These are phyloP conservation scores for Aphis gossypii DNA, from an alignment of 1,140 invertebrate species.

Conservation along the genomic window DNA sequence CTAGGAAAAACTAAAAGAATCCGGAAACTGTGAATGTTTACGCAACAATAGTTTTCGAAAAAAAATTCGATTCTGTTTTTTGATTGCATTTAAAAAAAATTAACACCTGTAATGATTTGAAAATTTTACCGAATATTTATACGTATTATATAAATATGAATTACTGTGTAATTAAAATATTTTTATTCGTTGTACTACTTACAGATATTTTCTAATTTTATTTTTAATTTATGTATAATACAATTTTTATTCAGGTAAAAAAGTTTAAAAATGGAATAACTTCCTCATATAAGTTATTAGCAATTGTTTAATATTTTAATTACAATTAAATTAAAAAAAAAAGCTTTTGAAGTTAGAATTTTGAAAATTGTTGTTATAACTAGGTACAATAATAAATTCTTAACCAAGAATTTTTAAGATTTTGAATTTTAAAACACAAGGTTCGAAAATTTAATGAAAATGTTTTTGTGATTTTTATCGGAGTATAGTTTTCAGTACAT, in stretches of 20 bases:
- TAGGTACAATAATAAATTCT: too few relatives aligned
- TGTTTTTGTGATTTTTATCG: too few relatives aligned
- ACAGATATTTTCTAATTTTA: not conserved
- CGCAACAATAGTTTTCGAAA: too few relatives aligned
- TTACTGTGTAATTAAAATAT: not conserved
- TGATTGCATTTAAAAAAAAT: too few relatives aligned
- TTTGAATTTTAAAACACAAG: too few relatives aligned
- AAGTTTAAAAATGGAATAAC: not conserved
- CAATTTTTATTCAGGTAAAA: not conserved
- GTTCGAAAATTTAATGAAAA: too few relatives aligned
- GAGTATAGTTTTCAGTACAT: too few relatives aligned
- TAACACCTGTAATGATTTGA: too few relatives aligned
- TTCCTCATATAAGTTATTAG: not conserved
- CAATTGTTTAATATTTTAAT: not conserved
- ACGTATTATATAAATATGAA: not conserved
- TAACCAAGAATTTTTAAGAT: too few relatives aligned
- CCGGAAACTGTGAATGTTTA: not conserved
- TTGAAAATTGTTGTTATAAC: not conserved
- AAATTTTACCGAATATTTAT: not conserved
- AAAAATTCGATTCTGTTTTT: too few relatives aligned
- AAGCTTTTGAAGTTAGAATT: not conserved
- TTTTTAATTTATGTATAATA: not conserved
- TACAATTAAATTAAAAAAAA: not conserved
- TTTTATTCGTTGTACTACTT: not conserved
- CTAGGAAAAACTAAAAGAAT: not conserved